Evolutionary conservation across 1,140 invertebrate species (phyloP).

Genomic region (Magallana ariakensis): DNA sequence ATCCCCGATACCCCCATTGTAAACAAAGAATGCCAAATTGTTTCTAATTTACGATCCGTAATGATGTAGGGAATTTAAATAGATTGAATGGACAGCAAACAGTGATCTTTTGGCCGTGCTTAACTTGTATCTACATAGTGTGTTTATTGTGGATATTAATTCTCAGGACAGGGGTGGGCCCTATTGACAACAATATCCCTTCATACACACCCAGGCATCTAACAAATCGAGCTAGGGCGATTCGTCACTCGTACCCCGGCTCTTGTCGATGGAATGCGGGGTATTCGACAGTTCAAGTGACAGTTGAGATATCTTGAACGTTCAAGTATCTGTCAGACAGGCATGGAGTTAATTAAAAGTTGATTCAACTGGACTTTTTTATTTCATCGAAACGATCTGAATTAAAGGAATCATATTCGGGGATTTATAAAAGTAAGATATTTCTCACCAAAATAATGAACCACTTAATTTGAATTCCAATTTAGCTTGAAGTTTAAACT

Average conservation of each 20-base stretch:
- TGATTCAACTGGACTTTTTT: not conserved
- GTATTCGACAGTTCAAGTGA: constrained; percentile 14
- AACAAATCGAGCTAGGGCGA: not conserved
- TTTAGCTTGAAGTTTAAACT: not conserved
- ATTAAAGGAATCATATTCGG: not conserved
- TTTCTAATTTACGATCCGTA: constrained; percentile 36
- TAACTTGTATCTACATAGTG: constrained; percentile 22
- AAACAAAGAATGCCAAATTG: constrained; percentile 26
- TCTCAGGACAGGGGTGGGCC: not conserved
- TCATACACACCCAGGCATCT: not conserved
- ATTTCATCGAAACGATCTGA: not conserved
- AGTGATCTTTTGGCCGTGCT: constrained; percentile 30
- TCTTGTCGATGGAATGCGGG: not conserved
- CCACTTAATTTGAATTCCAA: not conserved
- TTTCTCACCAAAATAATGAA: not conserved
- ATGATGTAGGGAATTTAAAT: constrained; percentile 28
- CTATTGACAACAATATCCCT: not conserved
- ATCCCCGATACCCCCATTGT: constrained; percentile 14
- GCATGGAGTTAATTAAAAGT: constrained; percentile 26
- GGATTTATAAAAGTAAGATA: not conserved
- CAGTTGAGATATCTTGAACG: constrained; percentile 21
- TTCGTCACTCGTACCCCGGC: not conserved
- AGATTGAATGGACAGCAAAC: constrained; percentile 35
- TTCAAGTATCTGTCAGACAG: not conserved
- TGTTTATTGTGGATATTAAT: constrained; percentile 14